Conservation (phyloP, 2,113 vertebrate species). For the Brachyhypopomus occidentalis region DNA sequence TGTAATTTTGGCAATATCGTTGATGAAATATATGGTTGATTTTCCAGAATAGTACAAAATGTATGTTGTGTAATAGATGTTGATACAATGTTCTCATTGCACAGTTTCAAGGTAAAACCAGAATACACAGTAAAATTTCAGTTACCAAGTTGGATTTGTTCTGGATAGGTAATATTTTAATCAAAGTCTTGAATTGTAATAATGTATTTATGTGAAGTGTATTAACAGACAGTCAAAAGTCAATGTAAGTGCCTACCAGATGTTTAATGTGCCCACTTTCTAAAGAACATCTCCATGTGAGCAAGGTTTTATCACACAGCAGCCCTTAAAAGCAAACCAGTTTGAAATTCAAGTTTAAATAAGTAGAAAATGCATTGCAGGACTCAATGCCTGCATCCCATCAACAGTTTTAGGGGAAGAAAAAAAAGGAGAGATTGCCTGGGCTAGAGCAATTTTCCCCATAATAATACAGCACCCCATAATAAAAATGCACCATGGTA, state of each 20-base stretch:
- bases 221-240: background rate
- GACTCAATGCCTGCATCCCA: conserved; percentile 4
- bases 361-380: background rate
- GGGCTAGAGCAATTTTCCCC: background rate
- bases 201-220: background rate
- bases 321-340: background rate
- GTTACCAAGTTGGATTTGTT: background rate
- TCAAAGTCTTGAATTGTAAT: background rate
- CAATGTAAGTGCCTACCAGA: conserved; percentile 43
- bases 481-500: conserved; percentile 3
- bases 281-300: background rate
- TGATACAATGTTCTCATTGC: conserved; percentile 14
- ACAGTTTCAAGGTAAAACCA: background rate
- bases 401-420: background rate
- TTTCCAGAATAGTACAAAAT: conserved; percentile 16
- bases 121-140: no score
- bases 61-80: background rate
- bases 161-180: background rate
- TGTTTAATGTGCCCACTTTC: conserved; percentile 3
- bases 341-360: background rate
- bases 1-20: background rate
- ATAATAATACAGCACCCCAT: background rate
- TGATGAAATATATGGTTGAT: background rate
- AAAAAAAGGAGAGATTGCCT: background rate
- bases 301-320: background rate